These are phyloP conservation scores for Collichthys lucidus DNA, from an alignment of 2,113 vertebrate species.

Conservation along the genomic window DNA sequence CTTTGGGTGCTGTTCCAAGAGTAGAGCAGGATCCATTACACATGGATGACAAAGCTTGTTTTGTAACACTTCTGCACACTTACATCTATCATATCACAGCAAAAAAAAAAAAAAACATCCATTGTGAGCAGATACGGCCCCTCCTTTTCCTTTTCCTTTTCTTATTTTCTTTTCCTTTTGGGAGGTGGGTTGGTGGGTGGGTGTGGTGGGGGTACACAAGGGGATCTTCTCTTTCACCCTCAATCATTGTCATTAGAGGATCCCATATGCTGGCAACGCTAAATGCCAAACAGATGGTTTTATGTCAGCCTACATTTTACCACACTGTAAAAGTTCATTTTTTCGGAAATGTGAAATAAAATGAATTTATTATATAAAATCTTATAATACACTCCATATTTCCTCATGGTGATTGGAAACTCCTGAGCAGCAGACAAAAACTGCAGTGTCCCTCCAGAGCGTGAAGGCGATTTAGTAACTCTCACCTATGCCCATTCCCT, in stretches of 20 bases:
- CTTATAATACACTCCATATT: conserved; percentile 73
- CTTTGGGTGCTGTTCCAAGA: conserved; percentile 19
- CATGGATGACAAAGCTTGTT: conserved; percentile 37
- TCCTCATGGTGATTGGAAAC: conserved; percentile 74
- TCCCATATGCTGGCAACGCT: conserved; percentile 70
- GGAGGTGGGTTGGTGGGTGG: no score
- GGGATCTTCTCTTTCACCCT: conserved; percentile 63
- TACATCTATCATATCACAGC: conserved; percentile 49
- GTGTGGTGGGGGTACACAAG: conserved; percentile 19
- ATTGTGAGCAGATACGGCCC: conserved; percentile 27
- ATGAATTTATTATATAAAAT: conserved; percentile 76
- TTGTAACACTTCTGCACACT: conserved; percentile 55
- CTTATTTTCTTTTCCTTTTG: not conserved
- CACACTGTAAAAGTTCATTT: conserved; percentile 79
- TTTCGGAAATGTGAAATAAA: conserved; percentile 83
- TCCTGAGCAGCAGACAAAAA: conserved; percentile 67
- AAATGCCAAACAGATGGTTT: conserved; percentile 84
- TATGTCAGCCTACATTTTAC: conserved; percentile 79
- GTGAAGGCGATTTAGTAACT: conserved; percentile 54
- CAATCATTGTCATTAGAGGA: conserved; percentile 78
- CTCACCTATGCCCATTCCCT: conserved; percentile 71
- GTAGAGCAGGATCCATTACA: conserved; percentile 28
- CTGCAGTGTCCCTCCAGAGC: conserved; percentile 66
- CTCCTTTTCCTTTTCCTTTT: conserved; percentile 22
- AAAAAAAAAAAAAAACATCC: conserved; percentile 40